Base-by-base conservation (phyloP, 2,797 vertebrate genomes). In the Hoplostethus atlanticus region DNA sequence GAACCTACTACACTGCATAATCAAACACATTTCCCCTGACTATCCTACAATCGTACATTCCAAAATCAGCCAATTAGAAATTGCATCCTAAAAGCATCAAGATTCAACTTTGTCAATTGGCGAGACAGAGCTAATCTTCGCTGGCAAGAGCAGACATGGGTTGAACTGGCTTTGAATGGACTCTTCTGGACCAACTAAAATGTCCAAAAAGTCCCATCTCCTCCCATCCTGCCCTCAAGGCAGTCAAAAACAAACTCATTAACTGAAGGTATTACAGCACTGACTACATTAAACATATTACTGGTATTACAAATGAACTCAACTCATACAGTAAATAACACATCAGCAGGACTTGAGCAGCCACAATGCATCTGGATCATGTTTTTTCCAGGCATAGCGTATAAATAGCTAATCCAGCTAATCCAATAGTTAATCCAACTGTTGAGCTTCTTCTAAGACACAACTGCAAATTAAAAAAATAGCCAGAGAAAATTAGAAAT, bases 21-120 rank as follows among this genome's bases (percentile, higher is more conserved):
- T 76, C 64, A 65, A 76, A 75, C 76, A 67, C 52, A 28, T 57
- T 70, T 62, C 54, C 60, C 82, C 86, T 87, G 83, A 81, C 83
- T 71, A 73, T 80, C 80, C 73, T 74, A 79, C 53, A 3, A 48
- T 44, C 38, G 34, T 47, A 73, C 84, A 89, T 91, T 91, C 91
- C 81, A 57, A 12, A 60, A 21, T 71, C 0, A 34, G 62, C 50
- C 77, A 64, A 61, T 61, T 28, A 65, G 11, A 68, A 77, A 51
- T 60, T 58, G 44, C 72, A 51, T 68, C 55, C 28, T 9, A 44
- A 52, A 21, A 44, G 52, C 6, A 38, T 17, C 52, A 40, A 79
- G 36, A 71, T 46, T 51, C 17, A 55, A 57, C 68, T 60, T 40
- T 64, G 64, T 60, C 73, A 50, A 36, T 50, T 60, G 64, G 66